Evolutionary conservation across 2,797 vertebrate genomes (phyloP), one percentile per base, ranked within the genome.

Genomic region (Austrolebias charrua): DNA sequence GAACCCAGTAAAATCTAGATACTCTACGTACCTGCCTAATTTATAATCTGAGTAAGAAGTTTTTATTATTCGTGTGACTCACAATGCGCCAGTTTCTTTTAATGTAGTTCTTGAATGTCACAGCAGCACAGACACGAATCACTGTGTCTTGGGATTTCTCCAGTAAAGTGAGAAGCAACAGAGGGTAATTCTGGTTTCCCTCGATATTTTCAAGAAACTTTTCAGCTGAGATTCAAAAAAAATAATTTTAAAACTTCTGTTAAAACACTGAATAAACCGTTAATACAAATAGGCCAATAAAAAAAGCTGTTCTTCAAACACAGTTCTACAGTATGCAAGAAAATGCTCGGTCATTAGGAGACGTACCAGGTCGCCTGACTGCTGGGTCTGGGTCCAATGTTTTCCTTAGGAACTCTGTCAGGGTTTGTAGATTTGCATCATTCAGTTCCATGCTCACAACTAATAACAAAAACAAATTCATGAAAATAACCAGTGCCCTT

Each of bases 71-170:
- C 9, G 35, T 50, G 47, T 28, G 28, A 61, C 97, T 91, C 91
- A 99, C 98, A 87, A 98, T 92, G 85, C 97, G 95, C 98, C 98
- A 99, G 88, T 99, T 99, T 88, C 98, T 96, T 90, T 99, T 99
- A 80, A 99, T 98, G 76, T 98, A 99, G 79, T 99, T 99, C 89
- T 99, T 99, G 88, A 99, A 99, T 0, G 96, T 99, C 61, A 99
- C 96, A 49, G 97, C 97, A 24, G 97, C 93, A 85, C 98, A 99
- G 40, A 99, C 97, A 68, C 98, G 94, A 69, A 99, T 98, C 69
- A 99, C 97, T 20, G 92, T 96, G 78, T 98, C 96, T 78, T 98
- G 97, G 24, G 96, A 97, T 76, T 98, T 98, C 83, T 98, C 97
- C 81, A 99, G 81, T 56, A 98, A 86, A 0, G 96, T 98, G 75